These are phyloP conservation scores for Parascotia fuliginaria DNA, from an alignment of 2,888 invertebrate genomes.

Conservation along the genomic window DNA sequence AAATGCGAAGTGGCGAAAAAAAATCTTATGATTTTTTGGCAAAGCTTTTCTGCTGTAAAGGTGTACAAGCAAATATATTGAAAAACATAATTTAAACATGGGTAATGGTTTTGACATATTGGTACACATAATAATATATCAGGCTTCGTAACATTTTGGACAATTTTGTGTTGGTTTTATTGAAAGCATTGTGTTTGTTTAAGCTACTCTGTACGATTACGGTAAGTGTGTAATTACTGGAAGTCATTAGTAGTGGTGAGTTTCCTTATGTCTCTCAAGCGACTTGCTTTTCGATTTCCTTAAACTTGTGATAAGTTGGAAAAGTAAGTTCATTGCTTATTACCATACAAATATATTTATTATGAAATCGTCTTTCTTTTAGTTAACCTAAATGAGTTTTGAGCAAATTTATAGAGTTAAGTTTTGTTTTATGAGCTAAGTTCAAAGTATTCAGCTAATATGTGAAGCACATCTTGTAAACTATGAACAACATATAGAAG, in stretches of 20 bases:
- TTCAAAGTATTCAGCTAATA: slow-evolving; percentile 41
- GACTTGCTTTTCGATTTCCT: too few species aligned
- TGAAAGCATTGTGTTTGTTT: too few species aligned
- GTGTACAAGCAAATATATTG: slow-evolving; percentile 3
- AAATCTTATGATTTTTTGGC: background rate
- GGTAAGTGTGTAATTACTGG: too few species aligned
- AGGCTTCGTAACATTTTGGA: too few species aligned
- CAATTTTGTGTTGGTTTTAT: too few species aligned
- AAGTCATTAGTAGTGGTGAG: too few species aligned
- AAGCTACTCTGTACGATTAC: too few species aligned
- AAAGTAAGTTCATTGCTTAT: slow-evolving; percentile 14
- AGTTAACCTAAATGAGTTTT: slow-evolving; percentile 48
- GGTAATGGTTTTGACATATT: slow-evolving; percentile 3
- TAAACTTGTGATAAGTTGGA: background rate
- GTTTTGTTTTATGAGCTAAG: slow-evolving; percentile 53
- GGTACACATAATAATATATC: too few species aligned
- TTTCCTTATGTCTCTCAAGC: too few species aligned
- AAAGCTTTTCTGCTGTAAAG: slow-evolving; percentile 1
- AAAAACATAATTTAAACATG: background rate
- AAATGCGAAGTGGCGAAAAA: slow-evolving; percentile 11
- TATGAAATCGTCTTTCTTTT: slow-evolving; percentile 29
- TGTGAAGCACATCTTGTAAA: slow-evolving; percentile 21
- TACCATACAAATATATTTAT: slow-evolving; percentile 33
- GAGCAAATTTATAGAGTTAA: slow-evolving; percentile 50
- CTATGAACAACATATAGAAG: background rate